Conservation (phyloP, 2,888 invertebrate species). For the Cabera pusaria region DNA sequence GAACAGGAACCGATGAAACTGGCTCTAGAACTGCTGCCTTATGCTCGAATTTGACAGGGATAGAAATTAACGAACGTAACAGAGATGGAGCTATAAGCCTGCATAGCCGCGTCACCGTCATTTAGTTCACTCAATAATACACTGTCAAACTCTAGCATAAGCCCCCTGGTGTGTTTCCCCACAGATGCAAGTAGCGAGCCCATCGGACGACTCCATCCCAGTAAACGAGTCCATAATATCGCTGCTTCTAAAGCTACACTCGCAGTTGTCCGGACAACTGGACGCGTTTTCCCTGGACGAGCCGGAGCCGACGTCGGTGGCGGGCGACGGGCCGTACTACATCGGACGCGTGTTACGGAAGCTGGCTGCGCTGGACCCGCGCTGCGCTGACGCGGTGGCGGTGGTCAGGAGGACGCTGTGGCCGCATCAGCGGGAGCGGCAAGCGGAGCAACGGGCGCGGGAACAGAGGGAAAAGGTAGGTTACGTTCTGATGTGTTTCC, state of each 20-base stretch:
- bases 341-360: constrained; percentile 91
- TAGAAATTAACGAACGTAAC: no score
- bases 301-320: constrained; percentile 78
- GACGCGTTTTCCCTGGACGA: constrained; percentile 90
- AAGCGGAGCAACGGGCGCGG: constrained; percentile 84
- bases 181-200: constrained; percentile 62
- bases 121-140: no score
- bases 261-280: constrained; percentile 91
- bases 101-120: no score
- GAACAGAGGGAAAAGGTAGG: constrained; percentile 86
- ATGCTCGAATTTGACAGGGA: no score
- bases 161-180: no score
- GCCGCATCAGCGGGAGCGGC: constrained; percentile 91
- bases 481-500: no score
- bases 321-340: constrained; percentile 96
- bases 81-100: no score
- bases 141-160: no score
- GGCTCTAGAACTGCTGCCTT: no score
- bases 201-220: constrained; percentile 79
- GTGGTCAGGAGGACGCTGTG: constrained; percentile 87
- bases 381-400: constrained; percentile 87
- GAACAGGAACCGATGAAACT: no score
- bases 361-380: constrained; percentile 87
- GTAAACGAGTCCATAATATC: constrained; percentile 96
- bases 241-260: constrained; percentile 93